Percentiles rank a stretch among this genome's conserved stretches.
phyloP scores from a whole-genome alignment of 1,140 invertebrate species.

The Panulirus ornatus region DNA sequence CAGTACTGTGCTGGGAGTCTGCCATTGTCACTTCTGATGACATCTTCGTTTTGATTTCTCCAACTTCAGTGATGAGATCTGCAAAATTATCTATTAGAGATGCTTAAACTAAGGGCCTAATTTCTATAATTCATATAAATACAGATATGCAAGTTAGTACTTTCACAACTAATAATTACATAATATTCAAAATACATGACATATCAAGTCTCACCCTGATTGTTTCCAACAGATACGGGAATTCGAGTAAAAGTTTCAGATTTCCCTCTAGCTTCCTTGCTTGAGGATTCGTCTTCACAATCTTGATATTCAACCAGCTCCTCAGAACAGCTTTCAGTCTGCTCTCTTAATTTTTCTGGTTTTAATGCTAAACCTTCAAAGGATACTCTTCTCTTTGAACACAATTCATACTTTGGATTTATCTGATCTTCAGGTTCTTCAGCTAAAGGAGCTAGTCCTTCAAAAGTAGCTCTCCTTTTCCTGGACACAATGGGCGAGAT shows the following conservation, averaged over 20 bases:
- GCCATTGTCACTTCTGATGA: background rate
- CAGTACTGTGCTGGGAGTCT: background rate
- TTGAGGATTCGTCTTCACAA: background rate
- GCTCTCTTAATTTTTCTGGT: background rate
- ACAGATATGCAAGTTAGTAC: background rate
- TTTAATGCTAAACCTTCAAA: background rate
- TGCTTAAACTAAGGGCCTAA: too few species aligned
- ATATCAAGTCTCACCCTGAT: background rate
- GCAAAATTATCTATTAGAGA: too few species aligned
- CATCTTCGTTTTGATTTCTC: background rate
- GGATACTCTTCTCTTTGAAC: constrained; percentile 32
- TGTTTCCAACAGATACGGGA: background rate
- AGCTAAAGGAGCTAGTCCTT: constrained; percentile 1
- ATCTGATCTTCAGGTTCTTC: background rate
- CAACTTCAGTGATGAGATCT: background rate
- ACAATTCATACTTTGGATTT: background rate
- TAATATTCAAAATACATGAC: background rate
- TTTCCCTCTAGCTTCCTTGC: background rate
- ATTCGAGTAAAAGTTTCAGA: background rate
- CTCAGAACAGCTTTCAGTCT: background rate
- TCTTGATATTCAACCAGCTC: background rate
- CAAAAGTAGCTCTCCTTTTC: constrained; percentile 24
- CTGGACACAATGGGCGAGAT: constrained; percentile 19
- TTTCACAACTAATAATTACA: too few species aligned
- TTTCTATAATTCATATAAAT: background rate